Base-by-base conservation (phyloP, 1,140 invertebrate genomes). In the Holotrichia oblita region DNA sequence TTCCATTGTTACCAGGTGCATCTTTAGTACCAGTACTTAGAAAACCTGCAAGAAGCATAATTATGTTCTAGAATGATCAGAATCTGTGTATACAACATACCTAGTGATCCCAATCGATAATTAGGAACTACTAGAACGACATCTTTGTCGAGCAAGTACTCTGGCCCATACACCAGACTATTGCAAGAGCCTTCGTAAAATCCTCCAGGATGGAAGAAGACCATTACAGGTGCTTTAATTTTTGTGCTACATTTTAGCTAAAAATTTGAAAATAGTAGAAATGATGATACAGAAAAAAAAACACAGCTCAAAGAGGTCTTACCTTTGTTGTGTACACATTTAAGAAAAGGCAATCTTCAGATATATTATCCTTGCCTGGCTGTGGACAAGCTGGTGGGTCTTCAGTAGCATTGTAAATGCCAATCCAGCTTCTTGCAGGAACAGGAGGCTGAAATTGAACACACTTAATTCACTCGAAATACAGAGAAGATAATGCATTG, bases 1-100 rank as follows among this genome's bases (percentile, higher is more conserved):
- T 85, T 0, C 93, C 94, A 84, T 91, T 91, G 83, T 95, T 95
- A 14, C 94, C 94, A 0, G 92, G 90, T 0, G 91, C 90, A 55
- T 89, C 83, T 10, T 88, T 86, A 77, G 92, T 92, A 3, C 91
- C 92, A 0, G 91, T 93, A 80, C 91, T 91, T 40, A 94, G 84
- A 79, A 92, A 94, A 12, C 93, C 92, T 92, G 81, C 12, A 83
- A 78, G 12, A 24, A 69, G 8, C 27, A 34, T 2, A 34, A 34
- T 34, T 34, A 34, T 2, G 27, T 34, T 34, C n/a, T n/a, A 34
- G 27, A 34, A 34, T 34, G 27, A 34, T 4, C 27, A 34, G n/a
- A n/a, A n/a, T n/a, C 27, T 34, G 4, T 4, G 1, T 2, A 4
- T 34, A 34, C 27, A 4, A 34, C 72, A 79, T 81, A 90, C 90